phyloP scores from a whole-genome alignment of 2,888 invertebrate species.

The Galeruca laticollis region DNA sequence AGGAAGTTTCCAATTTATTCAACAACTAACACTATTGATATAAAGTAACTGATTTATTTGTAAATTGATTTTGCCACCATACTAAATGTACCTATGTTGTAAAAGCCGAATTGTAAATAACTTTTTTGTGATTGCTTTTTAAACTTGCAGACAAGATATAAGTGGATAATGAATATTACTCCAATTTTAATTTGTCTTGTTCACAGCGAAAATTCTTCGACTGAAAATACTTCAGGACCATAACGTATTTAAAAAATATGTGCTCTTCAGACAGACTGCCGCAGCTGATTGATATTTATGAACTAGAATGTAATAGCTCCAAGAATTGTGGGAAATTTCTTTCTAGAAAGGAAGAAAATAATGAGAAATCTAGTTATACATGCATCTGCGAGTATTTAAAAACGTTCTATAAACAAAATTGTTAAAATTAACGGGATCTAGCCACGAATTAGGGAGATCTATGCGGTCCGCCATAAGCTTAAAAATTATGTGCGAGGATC shows the following conservation, averaged over 20 bases:
- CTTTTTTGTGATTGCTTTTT: conserved; percentile 6
- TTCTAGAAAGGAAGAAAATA: too few species aligned
- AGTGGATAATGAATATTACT: conserved; percentile 16
- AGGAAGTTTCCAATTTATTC: too few species aligned
- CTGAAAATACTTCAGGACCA: not conserved
- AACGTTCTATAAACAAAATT: too few species aligned
- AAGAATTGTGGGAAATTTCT: too few species aligned
- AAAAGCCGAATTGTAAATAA: conserved; percentile 1
- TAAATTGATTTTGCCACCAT: not conserved
- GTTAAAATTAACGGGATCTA: too few species aligned
- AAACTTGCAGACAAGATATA: conserved; percentile 14
- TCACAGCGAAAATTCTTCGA: not conserved
- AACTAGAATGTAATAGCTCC: too few species aligned
- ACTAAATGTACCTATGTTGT: not conserved
- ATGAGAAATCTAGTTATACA: too few species aligned
- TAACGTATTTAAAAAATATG: not conserved
- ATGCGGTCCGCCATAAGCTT: too few species aligned
- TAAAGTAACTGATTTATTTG: not conserved
- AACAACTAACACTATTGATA: too few species aligned
- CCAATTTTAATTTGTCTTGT: conserved; percentile 7
- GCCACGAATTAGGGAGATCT: too few species aligned
- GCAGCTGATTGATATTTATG: not conserved
- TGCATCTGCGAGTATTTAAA: too few species aligned
- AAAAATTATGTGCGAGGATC: too few species aligned
- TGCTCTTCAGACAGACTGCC: not conserved